Evolutionary conservation across 1,140 invertebrate genomes (phyloP).

Genomic region (Coptotermes formosanus): DNA sequence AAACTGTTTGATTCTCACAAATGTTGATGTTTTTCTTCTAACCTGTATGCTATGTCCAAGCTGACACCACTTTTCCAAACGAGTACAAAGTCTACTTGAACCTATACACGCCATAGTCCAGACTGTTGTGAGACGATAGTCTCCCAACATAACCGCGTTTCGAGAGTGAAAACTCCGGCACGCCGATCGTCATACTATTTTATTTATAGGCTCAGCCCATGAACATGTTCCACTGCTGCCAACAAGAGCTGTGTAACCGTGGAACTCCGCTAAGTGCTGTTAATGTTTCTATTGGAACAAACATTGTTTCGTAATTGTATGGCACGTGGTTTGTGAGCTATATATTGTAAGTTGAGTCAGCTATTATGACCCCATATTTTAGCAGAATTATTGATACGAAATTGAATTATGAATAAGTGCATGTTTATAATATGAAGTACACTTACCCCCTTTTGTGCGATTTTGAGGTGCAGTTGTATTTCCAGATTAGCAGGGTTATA

Average conservation of each 20-base stretch:
- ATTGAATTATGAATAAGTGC: too few relatives aligned
- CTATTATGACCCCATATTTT: too few relatives aligned
- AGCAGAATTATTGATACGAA: too few relatives aligned
- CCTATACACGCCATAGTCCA: constrained; percentile 74
- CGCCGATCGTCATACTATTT: neutral
- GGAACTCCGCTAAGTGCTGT: too few relatives aligned
- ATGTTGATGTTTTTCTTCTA: constrained; percentile 59
- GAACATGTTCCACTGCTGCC: neutral
- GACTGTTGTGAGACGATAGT: constrained; percentile 57
- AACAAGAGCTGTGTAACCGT: neutral
- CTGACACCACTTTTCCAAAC: constrained; percentile 70
- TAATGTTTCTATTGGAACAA: too few relatives aligned
- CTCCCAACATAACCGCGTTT: constrained; percentile 33
- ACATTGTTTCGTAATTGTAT: too few relatives aligned
- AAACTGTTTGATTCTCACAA: constrained; percentile 58
- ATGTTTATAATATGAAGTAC: too few relatives aligned
- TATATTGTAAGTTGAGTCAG: too few relatives aligned
- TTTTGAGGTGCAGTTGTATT: too few relatives aligned
- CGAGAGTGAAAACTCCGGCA: constrained; percentile 29
- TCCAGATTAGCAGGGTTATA: too few relatives aligned
- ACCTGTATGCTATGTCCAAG: constrained; percentile 61
- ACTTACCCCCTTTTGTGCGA: too few relatives aligned
- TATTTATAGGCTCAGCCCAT: neutral
- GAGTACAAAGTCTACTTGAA: constrained; percentile 72
- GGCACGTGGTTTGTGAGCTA: too few relatives aligned